phyloP scores from a whole-genome alignment of 2,797 vertebrate genomes.

The Phrynocephalus guinanensis region DNA sequence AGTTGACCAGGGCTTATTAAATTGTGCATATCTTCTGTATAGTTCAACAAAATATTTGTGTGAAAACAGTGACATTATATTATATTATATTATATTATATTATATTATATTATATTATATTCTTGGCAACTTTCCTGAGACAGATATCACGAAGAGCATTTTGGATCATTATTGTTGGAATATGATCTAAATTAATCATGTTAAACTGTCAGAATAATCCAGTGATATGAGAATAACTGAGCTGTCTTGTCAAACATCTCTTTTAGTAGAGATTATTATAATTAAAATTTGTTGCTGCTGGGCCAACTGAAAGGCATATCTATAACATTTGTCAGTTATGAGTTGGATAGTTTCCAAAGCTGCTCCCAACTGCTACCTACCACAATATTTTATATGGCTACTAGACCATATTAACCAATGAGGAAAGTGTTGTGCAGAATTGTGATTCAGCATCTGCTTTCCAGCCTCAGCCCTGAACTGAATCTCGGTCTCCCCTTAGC shows the following conservation, averaged over 20 bases:
- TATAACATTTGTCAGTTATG: constrained; percentile 24
- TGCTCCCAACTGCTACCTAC: background rate
- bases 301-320: constrained; percentile 28
- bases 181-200: constrained; percentile 5
- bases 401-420: background rate
- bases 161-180: constrained; percentile 10
- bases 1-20: background rate
- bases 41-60: background rate
- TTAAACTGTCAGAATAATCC: constrained; percentile 9
- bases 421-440: background rate
- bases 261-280: constrained; percentile 15
- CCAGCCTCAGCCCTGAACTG: background rate
- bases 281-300: constrained; percentile 34
- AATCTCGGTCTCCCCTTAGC: background rate
- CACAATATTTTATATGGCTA: background rate
- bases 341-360: constrained; percentile 17
- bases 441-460: background rate
- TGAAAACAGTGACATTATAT: background rate
- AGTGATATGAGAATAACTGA: constrained; percentile 3
- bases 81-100: background rate
- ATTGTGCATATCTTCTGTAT: background rate
- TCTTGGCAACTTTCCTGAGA: background rate
- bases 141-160: background rate
- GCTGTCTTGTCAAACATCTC: constrained; percentile 32
- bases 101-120: background rate